These are phyloP conservation scores for Camponotus fellah DNA, from an alignment of 2,888 invertebrate genomes.

Conservation along the genomic window DNA sequence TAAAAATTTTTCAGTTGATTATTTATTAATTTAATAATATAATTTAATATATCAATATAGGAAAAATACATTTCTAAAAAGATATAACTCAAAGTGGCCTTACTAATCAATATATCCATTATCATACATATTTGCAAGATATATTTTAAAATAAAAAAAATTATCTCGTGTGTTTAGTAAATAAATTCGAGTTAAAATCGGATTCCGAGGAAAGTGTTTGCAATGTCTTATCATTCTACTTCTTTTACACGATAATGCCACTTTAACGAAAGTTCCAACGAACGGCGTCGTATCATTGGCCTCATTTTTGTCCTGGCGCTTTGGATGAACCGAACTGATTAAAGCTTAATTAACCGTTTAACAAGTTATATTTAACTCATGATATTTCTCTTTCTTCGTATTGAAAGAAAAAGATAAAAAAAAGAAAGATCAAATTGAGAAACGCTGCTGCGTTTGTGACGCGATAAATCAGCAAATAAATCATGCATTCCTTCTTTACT, in stretches of 20 bases:
- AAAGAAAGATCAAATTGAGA: conserved; percentile 8
- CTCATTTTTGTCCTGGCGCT: conserved; percentile 77
- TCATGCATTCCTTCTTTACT: not conserved
- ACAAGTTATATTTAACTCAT: conserved; percentile 83
- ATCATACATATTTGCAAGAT: not conserved
- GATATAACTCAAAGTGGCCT: not conserved
- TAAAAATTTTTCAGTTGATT: not conserved
- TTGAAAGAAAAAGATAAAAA: conserved; percentile 57
- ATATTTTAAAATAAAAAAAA: not conserved
- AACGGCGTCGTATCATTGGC: conserved; percentile 75
- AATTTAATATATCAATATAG: not conserved
- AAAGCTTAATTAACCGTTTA: conserved; percentile 83
- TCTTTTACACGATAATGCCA: conserved; percentile 50
- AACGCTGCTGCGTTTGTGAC: conserved; percentile 34
- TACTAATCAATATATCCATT: not conserved
- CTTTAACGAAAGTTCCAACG: conserved; percentile 73
- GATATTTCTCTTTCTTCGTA: conserved; percentile 51
- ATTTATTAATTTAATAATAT: too few relatives aligned
- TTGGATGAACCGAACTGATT: conserved; percentile 81
- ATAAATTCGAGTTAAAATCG: not conserved
- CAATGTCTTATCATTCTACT: conserved; percentile 15
- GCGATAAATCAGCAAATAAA: conserved; percentile 41
- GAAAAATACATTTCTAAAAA: not conserved
- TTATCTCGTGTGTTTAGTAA: not conserved
- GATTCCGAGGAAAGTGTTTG: conserved; percentile 18